These are phyloP conservation scores for Centropus bengalensis DNA, from an alignment of 2,113 vertebrate genomes.

Conservation along the genomic window DNA sequence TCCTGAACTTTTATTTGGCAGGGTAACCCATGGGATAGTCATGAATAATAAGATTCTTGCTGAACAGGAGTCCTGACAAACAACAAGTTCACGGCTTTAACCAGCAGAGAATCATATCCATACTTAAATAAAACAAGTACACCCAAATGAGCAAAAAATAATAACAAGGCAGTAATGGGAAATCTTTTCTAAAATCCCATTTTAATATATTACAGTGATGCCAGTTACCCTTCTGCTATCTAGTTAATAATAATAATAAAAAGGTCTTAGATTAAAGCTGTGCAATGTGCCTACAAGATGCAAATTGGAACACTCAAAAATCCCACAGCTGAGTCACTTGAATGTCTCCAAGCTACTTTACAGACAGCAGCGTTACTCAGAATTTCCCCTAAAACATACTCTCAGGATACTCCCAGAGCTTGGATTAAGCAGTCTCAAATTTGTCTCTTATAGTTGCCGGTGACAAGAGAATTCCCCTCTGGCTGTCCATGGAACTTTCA, in stretches of 20 bases:
- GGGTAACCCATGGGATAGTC: neutral
- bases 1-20: neutral
- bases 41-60: neutral
- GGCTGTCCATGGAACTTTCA: neutral
- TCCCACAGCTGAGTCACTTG: neutral
- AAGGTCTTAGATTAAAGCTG: neutral
- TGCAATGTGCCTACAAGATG: neutral
- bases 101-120: neutral
- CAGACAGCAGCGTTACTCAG: neutral
- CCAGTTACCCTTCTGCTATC: neutral
- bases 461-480: slow-evolving; percentile 20
- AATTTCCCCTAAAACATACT: slow-evolving; percentile 15
- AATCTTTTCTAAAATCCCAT: neutral
- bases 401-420: neutral
- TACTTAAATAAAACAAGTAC: neutral
- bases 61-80: neutral
- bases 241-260: neutral
- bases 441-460: slow-evolving; percentile 8
- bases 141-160: neutral
- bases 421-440: slow-evolving; percentile 23
- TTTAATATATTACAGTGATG: neutral
- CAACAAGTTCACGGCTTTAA: fast-evolving
- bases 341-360: slow-evolving; percentile 6
- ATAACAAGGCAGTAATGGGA: neutral
- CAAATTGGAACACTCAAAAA: neutral